Conservation (phyloP, 2,797 vertebrate species). For the Ptychobarbus kaznakovi region DNA sequence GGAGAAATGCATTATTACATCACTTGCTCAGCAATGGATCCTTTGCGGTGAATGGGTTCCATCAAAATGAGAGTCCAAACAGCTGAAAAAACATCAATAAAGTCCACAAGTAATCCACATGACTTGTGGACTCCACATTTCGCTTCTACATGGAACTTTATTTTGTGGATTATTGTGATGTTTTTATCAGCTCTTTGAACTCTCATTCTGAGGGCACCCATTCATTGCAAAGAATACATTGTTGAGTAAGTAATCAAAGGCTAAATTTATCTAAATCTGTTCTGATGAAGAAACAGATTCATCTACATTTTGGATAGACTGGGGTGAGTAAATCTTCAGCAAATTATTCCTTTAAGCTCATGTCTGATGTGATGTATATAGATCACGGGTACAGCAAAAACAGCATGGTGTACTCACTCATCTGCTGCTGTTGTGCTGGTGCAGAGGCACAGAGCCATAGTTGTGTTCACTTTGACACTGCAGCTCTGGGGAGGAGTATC, state of each 20-base stretch:
- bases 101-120: neutral
- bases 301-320: no score
- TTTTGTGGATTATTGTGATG: neutral
- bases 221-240: neutral
- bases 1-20: neutral
- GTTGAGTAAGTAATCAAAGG: neutral
- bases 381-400: slow-evolving; percentile 10
- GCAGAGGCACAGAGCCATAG: slow-evolving; percentile 33
- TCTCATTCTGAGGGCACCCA: neutral
- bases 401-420: neutral
- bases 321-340: neutral
- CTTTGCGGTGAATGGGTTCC: neutral
- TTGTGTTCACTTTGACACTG: slow-evolving; percentile 34
- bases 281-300: neutral
- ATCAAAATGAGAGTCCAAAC: neutral
- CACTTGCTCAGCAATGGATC: neutral
- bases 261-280: neutral
- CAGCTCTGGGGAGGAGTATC: slow-evolving; percentile 35
- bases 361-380: neutral
- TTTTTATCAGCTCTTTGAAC: neutral
- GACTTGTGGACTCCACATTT: neutral
- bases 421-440: slow-evolving; percentile 10
- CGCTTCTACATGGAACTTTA: neutral
- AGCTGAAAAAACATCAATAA: neutral
- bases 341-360: neutral